Percentiles rank a stretch among this genome's conserved stretches.
Evolutionary conservation across 2,797 vertebrate species (phyloP).

Genomic region (Pteropus rufus): DNA sequence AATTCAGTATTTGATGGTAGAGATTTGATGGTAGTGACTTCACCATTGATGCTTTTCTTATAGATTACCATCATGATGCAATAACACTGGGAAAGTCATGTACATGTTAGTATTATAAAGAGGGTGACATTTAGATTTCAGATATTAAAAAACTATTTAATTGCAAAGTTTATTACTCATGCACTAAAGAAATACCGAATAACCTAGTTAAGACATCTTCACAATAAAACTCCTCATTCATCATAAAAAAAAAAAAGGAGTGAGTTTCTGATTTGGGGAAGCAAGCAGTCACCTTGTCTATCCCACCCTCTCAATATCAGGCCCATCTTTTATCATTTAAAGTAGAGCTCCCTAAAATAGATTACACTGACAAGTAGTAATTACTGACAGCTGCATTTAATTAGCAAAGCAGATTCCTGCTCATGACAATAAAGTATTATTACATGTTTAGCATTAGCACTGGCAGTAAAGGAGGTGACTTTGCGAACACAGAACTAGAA

Average conservation of each 20-base stretch:
- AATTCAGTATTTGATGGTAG: background rate
- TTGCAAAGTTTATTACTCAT: background rate
- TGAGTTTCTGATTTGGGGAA: conserved; percentile 18
- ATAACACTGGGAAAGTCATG: background rate
- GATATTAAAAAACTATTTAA: background rate
- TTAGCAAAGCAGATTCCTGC: conserved; percentile 73
- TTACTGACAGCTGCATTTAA: conserved; percentile 78
- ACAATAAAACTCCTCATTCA: background rate
- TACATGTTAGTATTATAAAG: background rate
- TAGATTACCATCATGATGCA: background rate
- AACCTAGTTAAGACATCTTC: background rate
- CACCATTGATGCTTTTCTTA: background rate
- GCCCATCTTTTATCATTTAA: conserved; percentile 74
- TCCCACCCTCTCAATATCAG: conserved; percentile 40
- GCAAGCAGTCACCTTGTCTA: conserved; percentile 70
- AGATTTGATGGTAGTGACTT: background rate
- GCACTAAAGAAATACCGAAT: background rate
- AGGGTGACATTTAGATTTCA: background rate
- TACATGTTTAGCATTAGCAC: conserved; percentile 69
- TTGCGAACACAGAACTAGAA: conserved; percentile 59
- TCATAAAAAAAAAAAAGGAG: background rate
- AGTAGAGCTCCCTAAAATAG: conserved; percentile 72
- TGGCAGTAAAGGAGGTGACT: conserved; percentile 68
- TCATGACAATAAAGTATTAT: conserved; percentile 76
- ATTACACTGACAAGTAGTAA: conserved; percentile 73